These are phyloP conservation scores for Sardina pilchardus DNA, from an alignment of 2,113 vertebrate species.

Conservation along the genomic window DNA sequence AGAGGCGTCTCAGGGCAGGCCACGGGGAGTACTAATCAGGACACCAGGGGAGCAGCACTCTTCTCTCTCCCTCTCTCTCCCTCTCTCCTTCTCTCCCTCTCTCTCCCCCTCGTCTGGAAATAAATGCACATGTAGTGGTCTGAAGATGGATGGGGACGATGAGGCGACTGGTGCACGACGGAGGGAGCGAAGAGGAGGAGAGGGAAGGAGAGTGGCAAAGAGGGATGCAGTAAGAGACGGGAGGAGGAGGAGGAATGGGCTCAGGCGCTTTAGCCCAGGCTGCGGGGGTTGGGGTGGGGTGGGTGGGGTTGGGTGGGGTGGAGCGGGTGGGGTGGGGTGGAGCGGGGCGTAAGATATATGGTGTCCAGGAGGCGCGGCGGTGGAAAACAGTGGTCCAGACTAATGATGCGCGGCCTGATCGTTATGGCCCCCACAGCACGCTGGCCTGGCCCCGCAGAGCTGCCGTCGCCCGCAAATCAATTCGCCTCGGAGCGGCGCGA, in stretches of 20 bases:
- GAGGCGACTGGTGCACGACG: conserved; percentile 53
- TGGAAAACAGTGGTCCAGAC: conserved; percentile 73
- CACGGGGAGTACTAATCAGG: background rate
- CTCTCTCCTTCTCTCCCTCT: background rate
- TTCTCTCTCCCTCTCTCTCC: background rate
- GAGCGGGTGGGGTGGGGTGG: conserved; percentile 46
- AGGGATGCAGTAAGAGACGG: background rate
- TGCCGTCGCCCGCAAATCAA: conserved; percentile 72
- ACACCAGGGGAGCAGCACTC: background rate
- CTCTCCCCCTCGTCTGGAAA: conserved; percentile 46
- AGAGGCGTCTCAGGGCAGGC: conserved; percentile 32
- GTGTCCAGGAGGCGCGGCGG: conserved; percentile 64
- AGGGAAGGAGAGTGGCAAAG: background rate
- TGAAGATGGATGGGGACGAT: conserved; percentile 68
- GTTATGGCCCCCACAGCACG: conserved; percentile 71
- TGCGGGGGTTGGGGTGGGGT: conserved; percentile 28
- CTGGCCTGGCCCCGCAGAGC: conserved; percentile 57
- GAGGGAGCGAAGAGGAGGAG: background rate
- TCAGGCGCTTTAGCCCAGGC: background rate
- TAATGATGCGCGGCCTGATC: conserved; percentile 76
- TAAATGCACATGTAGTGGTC: conserved; percentile 60
- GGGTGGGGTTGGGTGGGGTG: conserved; percentile 39
- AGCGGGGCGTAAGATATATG: conserved; percentile 63
- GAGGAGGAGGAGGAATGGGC: background rate
- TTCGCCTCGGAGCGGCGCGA: conserved; percentile 66